A percentile compares a stretch with the other conserved stretches of the same genome.
Conservation (phyloP, 92 coral and sea anemone genomes). For the Plumapathes pennacea region DNA sequence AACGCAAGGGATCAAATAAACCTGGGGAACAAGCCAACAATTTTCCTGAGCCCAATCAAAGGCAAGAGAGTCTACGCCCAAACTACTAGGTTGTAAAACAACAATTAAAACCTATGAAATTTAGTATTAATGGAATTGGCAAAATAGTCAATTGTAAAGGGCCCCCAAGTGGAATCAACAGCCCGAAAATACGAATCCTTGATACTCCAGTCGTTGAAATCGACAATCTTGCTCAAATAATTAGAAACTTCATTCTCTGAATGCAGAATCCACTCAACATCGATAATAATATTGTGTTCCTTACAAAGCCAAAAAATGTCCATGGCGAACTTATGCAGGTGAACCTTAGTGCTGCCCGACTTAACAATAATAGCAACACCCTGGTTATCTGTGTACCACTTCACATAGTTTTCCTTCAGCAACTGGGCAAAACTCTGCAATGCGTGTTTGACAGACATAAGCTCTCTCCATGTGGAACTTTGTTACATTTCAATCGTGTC, state of each 20-base stretch:
- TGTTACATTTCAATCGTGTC: conserved; percentile 24
- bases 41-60: conserved; percentile 37
- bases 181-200: conserved; percentile 27
- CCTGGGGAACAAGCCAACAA: conserved; percentile 56
- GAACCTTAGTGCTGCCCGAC: conserved; percentile 42
- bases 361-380: conserved; percentile 30
- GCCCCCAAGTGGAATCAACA: conserved; percentile 33
- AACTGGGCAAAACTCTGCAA: conserved; percentile 13
- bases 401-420: conserved; percentile 3
- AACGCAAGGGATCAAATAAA: conserved; percentile 23
- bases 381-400: conserved; percentile 54
- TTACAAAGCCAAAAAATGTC: conserved; percentile 11
- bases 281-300: conserved; percentile 9
- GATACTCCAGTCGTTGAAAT: conserved; percentile 33
- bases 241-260: conserved; percentile 21
- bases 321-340: conserved; percentile 32
- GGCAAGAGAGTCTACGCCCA: conserved; percentile 49
- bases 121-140: conserved; percentile 37
- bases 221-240: conserved; percentile 19
- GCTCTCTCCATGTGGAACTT: conserved; percentile 51
- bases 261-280: conserved; percentile 49
- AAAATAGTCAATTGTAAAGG: conserved; percentile 46
- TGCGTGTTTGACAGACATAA: conserved; percentile 9
- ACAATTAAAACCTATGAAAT: conserved; percentile 26
- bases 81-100: conserved; percentile 26